Base-by-base conservation (phyloP, 2,113 vertebrate species). In the Leptocoma aspasia region DNA sequence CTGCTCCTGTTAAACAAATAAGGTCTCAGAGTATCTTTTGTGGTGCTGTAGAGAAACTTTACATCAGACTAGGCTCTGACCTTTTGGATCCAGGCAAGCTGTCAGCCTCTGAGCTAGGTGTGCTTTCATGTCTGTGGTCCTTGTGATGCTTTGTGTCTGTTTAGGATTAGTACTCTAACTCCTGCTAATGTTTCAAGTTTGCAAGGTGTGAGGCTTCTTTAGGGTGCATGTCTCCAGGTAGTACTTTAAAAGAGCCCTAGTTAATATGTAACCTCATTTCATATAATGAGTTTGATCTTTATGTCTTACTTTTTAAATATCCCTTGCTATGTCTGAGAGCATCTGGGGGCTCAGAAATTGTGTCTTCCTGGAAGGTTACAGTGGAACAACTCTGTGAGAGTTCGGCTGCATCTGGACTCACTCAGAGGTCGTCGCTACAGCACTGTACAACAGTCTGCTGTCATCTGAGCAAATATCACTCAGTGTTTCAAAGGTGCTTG, bases 391-490 rank as follows among this genome's bases (percentile, higher is more conserved):
- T 30, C 2, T 1, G 3, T 47, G 33, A 75, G 60, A 41, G 6
- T n/a, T 49, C 41, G 37, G 3, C 15, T 71, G 37, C 9, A 13
- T 13, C 27, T 5, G 1, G 33, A 59, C 30, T 80, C 22, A 22
- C 59, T 87, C 0, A 0, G 24, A 22, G 0, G 1, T 61, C 50
- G 26, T 24, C 9, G 0, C 18, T 45, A 41, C 81, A 45, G 23
- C 21, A 13, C 37, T 41, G 31, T 44, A 26, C 15, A 56, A 26
- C 20, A 73, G 31, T 53, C n/a, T 3, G 3, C 27, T 11, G 4
- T 45, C 42, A 37, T 13, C 6, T 69, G 20, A 60, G 49, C 26
- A 69, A 64, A 50, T 50, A 47, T 9, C 27, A 19, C 18, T 75
- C 9, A 18, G 0, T 33, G 18, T 57, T 94, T 89, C 28, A 31